Evolutionary conservation across 2,797 vertebrate genomes (phyloP).

Genomic region (Poeciliopsis presidionis): DNA sequence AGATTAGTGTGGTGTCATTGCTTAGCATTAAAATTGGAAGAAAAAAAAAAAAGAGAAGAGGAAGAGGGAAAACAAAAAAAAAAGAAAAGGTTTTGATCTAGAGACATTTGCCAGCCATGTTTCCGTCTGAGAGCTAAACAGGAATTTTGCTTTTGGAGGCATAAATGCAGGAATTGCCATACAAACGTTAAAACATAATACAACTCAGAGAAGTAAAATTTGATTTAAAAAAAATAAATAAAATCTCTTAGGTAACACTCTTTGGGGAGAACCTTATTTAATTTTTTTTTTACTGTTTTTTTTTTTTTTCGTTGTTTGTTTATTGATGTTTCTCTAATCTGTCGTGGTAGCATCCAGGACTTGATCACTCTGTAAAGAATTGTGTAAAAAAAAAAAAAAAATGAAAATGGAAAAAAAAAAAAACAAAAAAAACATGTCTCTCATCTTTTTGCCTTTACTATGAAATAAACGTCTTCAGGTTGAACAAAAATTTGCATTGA

Average conservation of each 20-base stretch:
- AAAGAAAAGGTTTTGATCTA: slow-evolving; percentile 51
- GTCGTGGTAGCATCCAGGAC: slow-evolving; percentile 90
- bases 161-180: slow-evolving; percentile 92
- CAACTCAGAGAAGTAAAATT: slow-evolving; percentile 87
- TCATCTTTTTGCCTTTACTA: slow-evolving; percentile 94
- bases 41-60: slow-evolving; percentile 16
- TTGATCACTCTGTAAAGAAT: slow-evolving; percentile 84
- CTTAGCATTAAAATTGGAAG: slow-evolving; percentile 69
- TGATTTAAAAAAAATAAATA: slow-evolving; percentile 77
- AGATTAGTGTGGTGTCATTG: slow-evolving; percentile 84
- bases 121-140: slow-evolving; percentile 84
- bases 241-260: slow-evolving; percentile 83
- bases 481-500: slow-evolving; percentile 90
- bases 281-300: slow-evolving; percentile 63
- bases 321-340: slow-evolving; percentile 81
- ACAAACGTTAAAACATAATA: slow-evolving; percentile 87
- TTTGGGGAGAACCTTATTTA: slow-evolving; percentile 93
- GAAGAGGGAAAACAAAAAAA: neutral
- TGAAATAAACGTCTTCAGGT: slow-evolving; percentile 93
- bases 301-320: slow-evolving; percentile 34
- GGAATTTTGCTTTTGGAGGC: slow-evolving; percentile 80
- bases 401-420: slow-evolving; percentile 23
- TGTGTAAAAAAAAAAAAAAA: slow-evolving; percentile 35
- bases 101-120: slow-evolving; percentile 85
- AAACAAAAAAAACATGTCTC: slow-evolving; percentile 73